These are phyloP conservation scores for Pyralis farinalis DNA, from an alignment of 2,888 invertebrate species.

Conservation along the genomic window DNA sequence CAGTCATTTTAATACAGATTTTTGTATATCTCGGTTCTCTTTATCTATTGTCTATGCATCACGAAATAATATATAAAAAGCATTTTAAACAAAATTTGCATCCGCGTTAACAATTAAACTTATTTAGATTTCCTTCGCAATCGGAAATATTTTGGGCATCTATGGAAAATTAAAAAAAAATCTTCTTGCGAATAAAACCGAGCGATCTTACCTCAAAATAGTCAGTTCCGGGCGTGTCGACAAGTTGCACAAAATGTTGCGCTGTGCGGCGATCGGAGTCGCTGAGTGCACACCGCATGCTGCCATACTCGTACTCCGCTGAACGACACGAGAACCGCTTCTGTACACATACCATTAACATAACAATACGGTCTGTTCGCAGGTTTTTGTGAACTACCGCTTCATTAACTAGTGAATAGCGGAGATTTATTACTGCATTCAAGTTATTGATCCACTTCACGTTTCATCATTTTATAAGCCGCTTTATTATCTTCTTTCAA, in stretches of 20 bases:
- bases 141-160: too few relatives aligned
- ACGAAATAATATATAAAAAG: too few relatives aligned
- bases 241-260: conserved; percentile 93
- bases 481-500: too few relatives aligned
- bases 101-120: too few relatives aligned
- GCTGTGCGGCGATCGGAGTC: conserved; percentile 94
- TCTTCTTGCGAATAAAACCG: too few relatives aligned
- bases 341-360: conserved; percentile 52
- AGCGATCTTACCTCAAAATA: conserved; percentile 65
- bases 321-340: conserved; percentile 95
- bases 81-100: too few relatives aligned
- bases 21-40: too few relatives aligned
- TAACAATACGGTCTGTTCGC: not conserved
- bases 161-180: too few relatives aligned
- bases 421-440: not conserved
- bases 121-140: too few relatives aligned
- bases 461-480: not conserved
- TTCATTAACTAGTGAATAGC: conserved; percentile 6
- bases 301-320: conserved; percentile 96
- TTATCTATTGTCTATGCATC: too few relatives aligned
- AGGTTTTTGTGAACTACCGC: conserved; percentile 10
- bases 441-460: not conserved
- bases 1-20: too few relatives aligned
- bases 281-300: conserved; percentile 94
- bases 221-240: conserved; percentile 87